Evolutionary conservation across 1,140 invertebrate genomes (phyloP).

Genomic region (Sinella curviseta): DNA sequence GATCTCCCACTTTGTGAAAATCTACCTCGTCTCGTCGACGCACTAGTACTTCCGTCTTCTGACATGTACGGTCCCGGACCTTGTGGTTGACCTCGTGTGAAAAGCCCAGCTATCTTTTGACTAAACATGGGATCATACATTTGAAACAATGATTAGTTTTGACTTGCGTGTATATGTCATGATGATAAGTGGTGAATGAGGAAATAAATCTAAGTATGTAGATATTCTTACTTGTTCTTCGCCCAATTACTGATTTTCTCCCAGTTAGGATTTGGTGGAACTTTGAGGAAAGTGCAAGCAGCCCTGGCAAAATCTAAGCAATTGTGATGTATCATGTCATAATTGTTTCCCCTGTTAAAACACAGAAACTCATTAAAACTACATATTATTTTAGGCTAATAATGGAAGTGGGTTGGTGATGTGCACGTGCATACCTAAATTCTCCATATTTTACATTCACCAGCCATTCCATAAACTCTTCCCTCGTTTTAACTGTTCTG

Average conservation of each 20-base stretch:
- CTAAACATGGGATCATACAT: no score
- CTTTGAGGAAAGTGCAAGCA: slow-evolving; percentile 34
- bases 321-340: slow-evolving; percentile 42
- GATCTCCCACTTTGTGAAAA: background rate
- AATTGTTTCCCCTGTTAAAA: slow-evolving; percentile 33
- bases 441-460: slow-evolving; percentile 34
- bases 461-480: slow-evolving; percentile 45
- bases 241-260: slow-evolving; percentile 28
- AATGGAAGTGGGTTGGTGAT: background rate
- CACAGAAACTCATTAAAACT: no score
- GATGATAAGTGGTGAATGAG: no score
- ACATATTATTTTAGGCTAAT: background rate
- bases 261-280: slow-evolving; percentile 43
- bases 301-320: slow-evolving; percentile 39
- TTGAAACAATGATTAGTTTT: no score
- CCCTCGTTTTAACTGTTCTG: slow-evolving; percentile 18
- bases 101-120: slow-evolving; percentile 16
- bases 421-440: slow-evolving; percentile 16
- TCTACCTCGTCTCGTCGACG: background rate
- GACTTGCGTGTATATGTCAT: no score
- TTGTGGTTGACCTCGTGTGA: background rate
- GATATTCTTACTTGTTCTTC: slow-evolving; percentile 13
- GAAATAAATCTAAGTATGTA: background rate
- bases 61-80: background rate
- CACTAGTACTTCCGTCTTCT: background rate